phyloP scores from a whole-genome alignment of 2,797 vertebrate species.

The Coregonus sp. region DNA sequence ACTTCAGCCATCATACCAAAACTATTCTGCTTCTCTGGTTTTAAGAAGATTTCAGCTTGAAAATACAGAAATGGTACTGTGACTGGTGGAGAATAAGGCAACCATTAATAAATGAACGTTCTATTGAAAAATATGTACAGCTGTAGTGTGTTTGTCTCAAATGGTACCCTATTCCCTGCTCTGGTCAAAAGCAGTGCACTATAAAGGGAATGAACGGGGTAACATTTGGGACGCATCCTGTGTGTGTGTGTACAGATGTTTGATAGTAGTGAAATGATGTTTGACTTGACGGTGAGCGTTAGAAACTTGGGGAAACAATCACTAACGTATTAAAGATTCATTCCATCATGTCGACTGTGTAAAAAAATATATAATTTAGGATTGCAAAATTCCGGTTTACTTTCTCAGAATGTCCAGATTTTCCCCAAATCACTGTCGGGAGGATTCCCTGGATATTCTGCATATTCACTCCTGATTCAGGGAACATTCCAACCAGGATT shows the following conservation, averaged over 20 bases:
- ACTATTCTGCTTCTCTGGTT: constrained; percentile 6
- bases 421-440: background rate
- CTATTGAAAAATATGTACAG: constrained; percentile 70
- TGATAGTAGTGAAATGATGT: constrained; percentile 56
- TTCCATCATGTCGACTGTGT: background rate
- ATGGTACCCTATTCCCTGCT: background rate
- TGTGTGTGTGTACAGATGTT: constrained; percentile 52
- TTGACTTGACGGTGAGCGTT: constrained; percentile 21
- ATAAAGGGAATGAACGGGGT: background rate
- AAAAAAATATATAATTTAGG: background rate
- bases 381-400: background rate
- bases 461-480: background rate
- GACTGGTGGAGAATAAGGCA: constrained; percentile 26
- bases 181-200: background rate
- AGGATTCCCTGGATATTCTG: background rate
- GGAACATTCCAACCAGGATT: background rate
- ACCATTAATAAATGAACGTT: background rate
- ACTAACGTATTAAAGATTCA: background rate
- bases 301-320: constrained; percentile 59
- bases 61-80: constrained; percentile 71
- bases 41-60: constrained; percentile 52
- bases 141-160: constrained; percentile 57
- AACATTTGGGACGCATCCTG: background rate
- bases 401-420: background rate
- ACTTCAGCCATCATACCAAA: constrained; percentile 43